Conservation (phyloP, 2,797 vertebrate genomes). For the Dermochelys coriacea region DNA sequence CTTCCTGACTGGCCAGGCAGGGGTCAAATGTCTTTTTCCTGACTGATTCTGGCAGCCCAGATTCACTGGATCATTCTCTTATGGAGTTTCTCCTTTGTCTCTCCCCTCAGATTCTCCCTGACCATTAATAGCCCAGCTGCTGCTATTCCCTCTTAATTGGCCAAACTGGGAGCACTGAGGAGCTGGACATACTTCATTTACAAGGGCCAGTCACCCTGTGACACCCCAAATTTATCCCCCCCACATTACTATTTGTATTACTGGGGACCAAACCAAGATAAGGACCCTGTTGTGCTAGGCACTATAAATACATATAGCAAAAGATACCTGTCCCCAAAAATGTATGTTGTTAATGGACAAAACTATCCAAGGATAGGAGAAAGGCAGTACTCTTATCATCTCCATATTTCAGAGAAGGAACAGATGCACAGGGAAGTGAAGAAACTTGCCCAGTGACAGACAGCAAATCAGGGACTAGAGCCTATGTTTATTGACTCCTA, state of each 20-base stretch:
- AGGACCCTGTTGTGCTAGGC: neutral
- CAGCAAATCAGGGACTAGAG: neutral
- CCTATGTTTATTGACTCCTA: neutral
- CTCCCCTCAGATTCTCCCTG: neutral
- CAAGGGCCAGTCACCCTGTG: neutral
- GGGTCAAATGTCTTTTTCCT: neutral
- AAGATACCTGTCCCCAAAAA: neutral
- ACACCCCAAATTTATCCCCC: conserved; percentile 34
- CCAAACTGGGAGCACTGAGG: neutral
- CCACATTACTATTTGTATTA: conserved; percentile 54
- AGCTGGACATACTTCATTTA: neutral
- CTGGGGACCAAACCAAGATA: neutral
- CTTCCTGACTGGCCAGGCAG: neutral
- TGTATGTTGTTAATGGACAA: neutral
- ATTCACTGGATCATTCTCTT: neutral
- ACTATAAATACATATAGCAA: neutral
- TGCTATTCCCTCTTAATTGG: neutral
- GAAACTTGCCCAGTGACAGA: neutral
- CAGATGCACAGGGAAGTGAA: neutral
- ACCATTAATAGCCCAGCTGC: neutral
- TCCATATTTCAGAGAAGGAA: neutral
- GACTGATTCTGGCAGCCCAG: neutral
- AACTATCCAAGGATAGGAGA: neutral
- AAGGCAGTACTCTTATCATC: neutral
- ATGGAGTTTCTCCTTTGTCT: neutral